Evolutionary conservation across 2,888 invertebrate species (phyloP).

Genomic region (Vanessa cardui): DNA sequence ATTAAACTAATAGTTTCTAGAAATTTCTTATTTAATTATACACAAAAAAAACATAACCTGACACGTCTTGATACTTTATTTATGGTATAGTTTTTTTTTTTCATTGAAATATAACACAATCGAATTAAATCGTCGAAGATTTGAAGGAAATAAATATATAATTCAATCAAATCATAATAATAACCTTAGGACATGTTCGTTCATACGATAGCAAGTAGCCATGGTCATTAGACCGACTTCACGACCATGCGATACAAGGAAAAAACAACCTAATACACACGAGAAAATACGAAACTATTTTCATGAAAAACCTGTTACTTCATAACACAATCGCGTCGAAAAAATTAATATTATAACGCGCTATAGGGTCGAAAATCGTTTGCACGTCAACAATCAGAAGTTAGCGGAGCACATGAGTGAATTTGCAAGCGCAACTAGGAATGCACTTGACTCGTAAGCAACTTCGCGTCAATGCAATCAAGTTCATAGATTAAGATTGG

Average conservation of each 20-base stretch:
- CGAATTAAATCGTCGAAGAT: not conserved
- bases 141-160: constrained; percentile 30
- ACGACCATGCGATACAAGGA: constrained; percentile 6
- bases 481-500: constrained; percentile 82
- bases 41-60: too few species aligned
- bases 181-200: constrained; percentile 27
- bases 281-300: not conserved
- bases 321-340: constrained; percentile 35
- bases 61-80: too few species aligned
- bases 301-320: not conserved
- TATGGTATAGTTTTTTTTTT: not conserved
- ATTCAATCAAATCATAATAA: constrained; percentile 36
- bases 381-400: constrained; percentile 47
- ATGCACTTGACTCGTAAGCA: constrained; percentile 62
- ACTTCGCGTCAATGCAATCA: constrained; percentile 72
- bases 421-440: constrained; percentile 69
- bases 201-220: constrained; percentile 21
- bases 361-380: constrained; percentile 46
- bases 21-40: too few species aligned
- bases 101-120: too few species aligned
- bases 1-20: too few species aligned
- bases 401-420: constrained; percentile 58
- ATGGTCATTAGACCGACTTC: constrained; percentile 26
- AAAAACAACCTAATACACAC: constrained; percentile 28
- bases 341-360: constrained; percentile 42